phyloP scores from a whole-genome alignment of 1,140 invertebrate species.

The Platyscapa corneri region DNA sequence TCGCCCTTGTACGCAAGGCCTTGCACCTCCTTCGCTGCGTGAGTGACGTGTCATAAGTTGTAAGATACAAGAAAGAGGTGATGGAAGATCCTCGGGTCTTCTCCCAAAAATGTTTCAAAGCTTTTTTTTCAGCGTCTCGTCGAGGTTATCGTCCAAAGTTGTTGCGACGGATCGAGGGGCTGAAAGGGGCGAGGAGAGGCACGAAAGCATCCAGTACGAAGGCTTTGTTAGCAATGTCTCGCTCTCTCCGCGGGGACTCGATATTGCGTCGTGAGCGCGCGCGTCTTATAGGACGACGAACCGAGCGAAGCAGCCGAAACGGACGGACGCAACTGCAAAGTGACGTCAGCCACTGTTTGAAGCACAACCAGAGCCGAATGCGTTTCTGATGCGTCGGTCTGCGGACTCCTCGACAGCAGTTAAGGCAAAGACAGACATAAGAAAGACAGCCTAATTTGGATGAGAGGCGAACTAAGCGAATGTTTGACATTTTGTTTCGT shows the following conservation, averaged over 20 bases:
- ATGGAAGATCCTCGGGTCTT: not conserved
- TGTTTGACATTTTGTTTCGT: constrained; percentile 23
- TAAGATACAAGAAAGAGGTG: not conserved
- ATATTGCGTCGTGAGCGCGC: not conserved
- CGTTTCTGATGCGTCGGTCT: not conserved
- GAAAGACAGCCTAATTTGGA: constrained; percentile 20
- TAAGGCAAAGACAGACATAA: not conserved
- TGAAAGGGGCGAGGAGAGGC: too few relatives aligned
- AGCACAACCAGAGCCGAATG: not conserved
- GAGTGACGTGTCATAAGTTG: too few relatives aligned
- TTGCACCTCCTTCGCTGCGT: too few relatives aligned
- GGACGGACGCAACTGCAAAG: not conserved
- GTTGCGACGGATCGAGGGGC: too few relatives aligned
- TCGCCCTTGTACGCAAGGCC: too few relatives aligned
- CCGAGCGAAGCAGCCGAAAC: not conserved
- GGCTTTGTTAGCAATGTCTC: not conserved
- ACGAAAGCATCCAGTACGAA: not conserved
- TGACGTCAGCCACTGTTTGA: constrained; percentile 10
- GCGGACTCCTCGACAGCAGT: not conserved
- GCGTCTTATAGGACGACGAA: not conserved
- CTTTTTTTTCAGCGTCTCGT: not conserved
- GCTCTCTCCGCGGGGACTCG: not conserved
- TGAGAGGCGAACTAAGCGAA: constrained; percentile 15
- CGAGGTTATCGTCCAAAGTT: not conserved
- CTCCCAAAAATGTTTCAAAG: not conserved